Evolutionary conservation across 2,888 invertebrate genomes (phyloP), one percentile per base, ranked within the genome.

Genomic region (Asteroscopus sphinx): DNA sequence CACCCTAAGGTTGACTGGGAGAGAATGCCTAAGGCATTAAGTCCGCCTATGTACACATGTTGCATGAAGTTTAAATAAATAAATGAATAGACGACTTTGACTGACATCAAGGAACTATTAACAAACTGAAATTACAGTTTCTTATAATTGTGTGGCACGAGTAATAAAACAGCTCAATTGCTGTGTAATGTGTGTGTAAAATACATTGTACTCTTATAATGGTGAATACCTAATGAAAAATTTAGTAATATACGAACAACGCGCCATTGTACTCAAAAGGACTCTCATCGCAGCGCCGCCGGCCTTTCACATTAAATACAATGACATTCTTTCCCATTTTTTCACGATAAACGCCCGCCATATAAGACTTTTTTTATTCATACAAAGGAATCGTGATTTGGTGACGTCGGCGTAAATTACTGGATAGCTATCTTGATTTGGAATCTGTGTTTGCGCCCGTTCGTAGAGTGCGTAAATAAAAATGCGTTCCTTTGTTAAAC

Each of bases 311-410:
- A 73, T 76, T 76, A 72, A 68, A 69, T 71, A 81, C 73, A 79
- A 75, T 77, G 74, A 79, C 77, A 80, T 78, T 79, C 65, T 77
- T 74, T 60, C 51, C 57, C 72, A 96, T 75, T 74, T 72, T 72
- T 66, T 59, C 37, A 63, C 67, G 56, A 68, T 75, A 73, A 73
- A 73, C 62, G 61, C 51, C 47, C 49, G 65, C 58, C 53, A 41
- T 47, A 33, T 57, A 57, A 45, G 48, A 40, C 35, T 33, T 59
- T 63, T 45, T 57, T 57, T 61, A 51, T 64, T 45, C 36, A n/a
- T 40, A 68, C 51, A 68, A 67, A 68, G 48, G 52, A 52, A 39
- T 53, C 42, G 37, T 36, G 46, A 48, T 45, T 69, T 30, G 35
- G 53, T 54, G 51, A 48, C 48, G 39, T 56, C 30, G 33, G 36